These are phyloP conservation scores for Hipposideros larvatus DNA, from an alignment of 2,797 vertebrate genomes.

Conservation along the genomic window DNA sequence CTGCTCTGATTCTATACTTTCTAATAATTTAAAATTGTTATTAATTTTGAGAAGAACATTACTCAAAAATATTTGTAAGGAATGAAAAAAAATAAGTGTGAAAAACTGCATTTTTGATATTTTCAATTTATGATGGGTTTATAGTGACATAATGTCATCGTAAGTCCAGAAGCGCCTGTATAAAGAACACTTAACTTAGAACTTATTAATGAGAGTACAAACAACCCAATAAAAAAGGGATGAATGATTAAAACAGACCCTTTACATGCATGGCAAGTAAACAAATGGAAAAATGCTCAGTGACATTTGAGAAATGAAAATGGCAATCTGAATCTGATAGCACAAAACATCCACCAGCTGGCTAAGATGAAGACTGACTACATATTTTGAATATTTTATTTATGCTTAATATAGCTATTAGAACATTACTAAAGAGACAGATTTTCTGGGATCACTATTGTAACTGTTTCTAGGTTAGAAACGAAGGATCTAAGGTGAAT, in stretches of 20 bases:
- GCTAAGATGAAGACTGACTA: background rate
- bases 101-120: background rate
- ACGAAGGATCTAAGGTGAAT: background rate
- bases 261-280: background rate
- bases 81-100: background rate
- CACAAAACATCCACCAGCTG: background rate
- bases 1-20: background rate
- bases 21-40: background rate
- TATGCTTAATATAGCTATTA: background rate
- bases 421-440: background rate
- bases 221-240: background rate
- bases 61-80: background rate
- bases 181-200: background rate
- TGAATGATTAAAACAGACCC: background rate
- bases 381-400: background rate
- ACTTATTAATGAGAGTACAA: background rate
- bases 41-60: background rate
- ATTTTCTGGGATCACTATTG: background rate
- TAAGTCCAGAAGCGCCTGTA: background rate
- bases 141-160: background rate
- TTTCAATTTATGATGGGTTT: background rate
- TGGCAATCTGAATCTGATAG: background rate
- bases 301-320: background rate
- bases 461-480: background rate
- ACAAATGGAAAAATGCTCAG: background rate